Evolutionary conservation across 2,888 invertebrate genomes (phyloP).

Genomic region (Eupithecia pulchellata): DNA sequence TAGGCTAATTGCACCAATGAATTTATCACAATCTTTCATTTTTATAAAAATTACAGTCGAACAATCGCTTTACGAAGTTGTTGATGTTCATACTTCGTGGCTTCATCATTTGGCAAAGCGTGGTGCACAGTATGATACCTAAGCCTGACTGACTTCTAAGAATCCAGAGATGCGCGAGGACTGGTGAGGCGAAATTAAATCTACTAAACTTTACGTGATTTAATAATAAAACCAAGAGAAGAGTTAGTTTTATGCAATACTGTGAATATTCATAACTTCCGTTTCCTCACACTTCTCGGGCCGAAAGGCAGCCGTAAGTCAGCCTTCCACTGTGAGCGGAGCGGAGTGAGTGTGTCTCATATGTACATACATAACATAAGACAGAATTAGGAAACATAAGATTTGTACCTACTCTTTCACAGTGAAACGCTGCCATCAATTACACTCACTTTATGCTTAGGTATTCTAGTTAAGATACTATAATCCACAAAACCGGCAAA

Average conservation of each 20-base stretch:
- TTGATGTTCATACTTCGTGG: not conserved
- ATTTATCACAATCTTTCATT: not conserved
- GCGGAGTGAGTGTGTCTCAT: no score
- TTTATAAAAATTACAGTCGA: not conserved
- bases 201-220: not conserved
- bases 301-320: not conserved
- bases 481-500: constrained; percentile 7
- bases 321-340: not conserved
- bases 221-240: not conserved
- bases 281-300: not conserved
- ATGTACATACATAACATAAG: no score
- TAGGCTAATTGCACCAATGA: not conserved
- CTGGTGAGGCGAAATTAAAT: not conserved
- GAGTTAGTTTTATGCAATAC: no score
- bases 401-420: not conserved
- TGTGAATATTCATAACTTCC: not conserved
- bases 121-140: not conserved
- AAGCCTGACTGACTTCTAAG: not conserved
- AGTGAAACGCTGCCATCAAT: not conserved
- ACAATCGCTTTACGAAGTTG: not conserved
- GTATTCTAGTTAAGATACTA: constrained; percentile 3
- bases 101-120: constrained; percentile 3
- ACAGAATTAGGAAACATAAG: not conserved
- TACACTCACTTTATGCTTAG: not conserved
- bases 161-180: not conserved